A percentile compares a stretch with the other conserved stretches of the same genome.
Evolutionary conservation across 2,797 vertebrate species (phyloP).

Genomic region (Lacerta bilineata): DNA sequence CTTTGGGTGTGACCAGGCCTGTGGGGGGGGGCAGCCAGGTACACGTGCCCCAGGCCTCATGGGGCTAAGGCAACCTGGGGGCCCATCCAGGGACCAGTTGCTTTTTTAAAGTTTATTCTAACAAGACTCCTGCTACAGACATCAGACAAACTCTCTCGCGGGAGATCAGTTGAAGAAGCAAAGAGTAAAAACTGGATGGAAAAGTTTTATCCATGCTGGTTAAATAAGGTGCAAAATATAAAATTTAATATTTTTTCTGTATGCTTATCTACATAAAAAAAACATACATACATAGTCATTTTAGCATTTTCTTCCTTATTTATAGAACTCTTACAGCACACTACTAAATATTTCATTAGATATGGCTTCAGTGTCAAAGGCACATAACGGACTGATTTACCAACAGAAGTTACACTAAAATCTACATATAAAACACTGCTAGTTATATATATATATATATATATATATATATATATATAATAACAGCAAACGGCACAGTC

Average conservation of each 20-base stretch:
- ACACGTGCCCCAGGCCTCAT: too few relatives aligned
- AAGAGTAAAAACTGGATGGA: background rate
- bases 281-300: constrained; percentile 19
- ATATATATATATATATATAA: too few relatives aligned
- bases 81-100: too few relatives aligned
- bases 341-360: constrained; percentile 32
- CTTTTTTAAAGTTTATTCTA: too few relatives aligned
- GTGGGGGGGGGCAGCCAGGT: too few relatives aligned
- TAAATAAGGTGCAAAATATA: background rate
- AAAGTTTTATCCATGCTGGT: background rate
- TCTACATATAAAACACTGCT: constrained; percentile 43
- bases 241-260: background rate
- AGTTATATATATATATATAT: constrained; percentile 61
- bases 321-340: background rate
- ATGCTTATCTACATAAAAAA: background rate
- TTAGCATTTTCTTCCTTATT: constrained; percentile 23
- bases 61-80: too few relatives aligned
- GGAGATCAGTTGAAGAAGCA: background rate
- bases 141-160: too few relatives aligned
- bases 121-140: too few relatives aligned
- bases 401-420: constrained; percentile 42
- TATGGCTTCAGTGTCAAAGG: constrained; percentile 11
- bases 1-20: too few relatives aligned
- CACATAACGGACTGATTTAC: constrained; percentile 28
- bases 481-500: constrained; percentile 60